Conservation (phyloP, 2,797 vertebrate species). For the Clarias pachynema region DNA sequence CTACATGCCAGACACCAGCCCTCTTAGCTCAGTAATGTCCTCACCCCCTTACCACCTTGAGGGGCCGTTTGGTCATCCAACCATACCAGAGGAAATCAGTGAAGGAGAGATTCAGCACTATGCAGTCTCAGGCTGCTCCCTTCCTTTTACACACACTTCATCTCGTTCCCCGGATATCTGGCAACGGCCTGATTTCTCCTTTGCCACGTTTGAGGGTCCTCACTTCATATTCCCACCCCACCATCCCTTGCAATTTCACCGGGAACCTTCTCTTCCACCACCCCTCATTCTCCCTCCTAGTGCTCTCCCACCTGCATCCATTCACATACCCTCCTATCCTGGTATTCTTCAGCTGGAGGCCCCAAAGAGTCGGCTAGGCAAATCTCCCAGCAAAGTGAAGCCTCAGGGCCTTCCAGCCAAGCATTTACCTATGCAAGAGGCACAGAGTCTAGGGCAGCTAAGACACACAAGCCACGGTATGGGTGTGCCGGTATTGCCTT, state of each 20-base stretch:
- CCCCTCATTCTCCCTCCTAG: conserved; percentile 86
- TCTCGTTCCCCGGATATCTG: conserved; percentile 92
- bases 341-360: conserved; percentile 91
- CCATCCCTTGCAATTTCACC: conserved; percentile 84
- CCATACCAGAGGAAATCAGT: conserved; percentile 94
- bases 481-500: conserved; percentile 98
- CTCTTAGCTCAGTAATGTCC: conserved; percentile 96
- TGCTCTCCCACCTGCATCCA: conserved; percentile 76
- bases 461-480: conserved; percentile 97
- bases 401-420: conserved; percentile 86
- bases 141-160: conserved; percentile 91
- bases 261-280: conserved; percentile 83
- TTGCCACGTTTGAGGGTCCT: conserved; percentile 89
- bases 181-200: conserved; percentile 92
- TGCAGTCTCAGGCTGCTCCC: conserved; percentile 89
- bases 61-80: conserved; percentile 90
- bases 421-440: conserved; percentile 98
- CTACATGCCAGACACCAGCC: conserved; percentile 98
- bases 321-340: conserved; percentile 89
- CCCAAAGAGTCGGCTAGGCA: conserved; percentile 87
- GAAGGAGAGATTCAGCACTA: conserved; percentile 83
- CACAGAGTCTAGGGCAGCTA: conserved; percentile 93
- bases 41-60: conserved; percentile 90
- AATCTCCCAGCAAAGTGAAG: conserved; percentile 88
- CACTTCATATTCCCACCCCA: conserved; percentile 91